Percentiles rank a stretch among this genome's conserved stretches.
Conservation (phyloP, 2,888 invertebrate species). For the Malacosoma neustria region DNA sequence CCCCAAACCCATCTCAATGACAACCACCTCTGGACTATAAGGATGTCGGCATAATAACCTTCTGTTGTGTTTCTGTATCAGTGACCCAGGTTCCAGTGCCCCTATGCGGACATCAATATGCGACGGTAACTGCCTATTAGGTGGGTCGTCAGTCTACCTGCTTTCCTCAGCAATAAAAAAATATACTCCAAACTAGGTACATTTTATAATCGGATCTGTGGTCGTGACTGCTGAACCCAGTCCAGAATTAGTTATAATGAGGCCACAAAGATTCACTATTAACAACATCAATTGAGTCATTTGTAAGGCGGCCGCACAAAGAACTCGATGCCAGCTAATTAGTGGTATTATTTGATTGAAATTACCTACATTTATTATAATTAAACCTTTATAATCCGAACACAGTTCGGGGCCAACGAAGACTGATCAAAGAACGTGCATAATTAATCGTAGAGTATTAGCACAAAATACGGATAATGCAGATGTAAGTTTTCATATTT, state of each 20-base stretch:
- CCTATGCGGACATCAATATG: too few relatives aligned
- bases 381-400: constrained; percentile 52
- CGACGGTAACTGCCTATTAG: too few relatives aligned
- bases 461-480: too few relatives aligned
- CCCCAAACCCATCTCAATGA: too few relatives aligned
- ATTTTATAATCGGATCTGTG: constrained; percentile 5
- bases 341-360: constrained; percentile 70
- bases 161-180: too few relatives aligned
- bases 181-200: too few relatives aligned
- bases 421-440: constrained; percentile 40
- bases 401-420: constrained; percentile 39
- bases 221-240: constrained; percentile 40
- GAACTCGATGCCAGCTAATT: constrained; percentile 64
- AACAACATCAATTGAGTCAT: constrained; percentile 68
- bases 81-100: too few relatives aligned
- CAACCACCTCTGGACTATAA: too few relatives aligned
- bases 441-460: constrained; percentile 41
- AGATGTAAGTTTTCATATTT: too few relatives aligned
- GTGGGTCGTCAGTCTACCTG: too few relatives aligned
- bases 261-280: constrained; percentile 43
- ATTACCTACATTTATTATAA: constrained; percentile 66
- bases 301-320: constrained; percentile 60
- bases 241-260: constrained; percentile 35
- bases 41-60: too few relatives aligned
- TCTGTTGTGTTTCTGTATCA: too few relatives aligned